Percentiles rank a stretch among this genome's conserved stretches.
Evolutionary conservation across 2,888 invertebrate genomes (phyloP).

Genomic region (Campoplex nolae): DNA sequence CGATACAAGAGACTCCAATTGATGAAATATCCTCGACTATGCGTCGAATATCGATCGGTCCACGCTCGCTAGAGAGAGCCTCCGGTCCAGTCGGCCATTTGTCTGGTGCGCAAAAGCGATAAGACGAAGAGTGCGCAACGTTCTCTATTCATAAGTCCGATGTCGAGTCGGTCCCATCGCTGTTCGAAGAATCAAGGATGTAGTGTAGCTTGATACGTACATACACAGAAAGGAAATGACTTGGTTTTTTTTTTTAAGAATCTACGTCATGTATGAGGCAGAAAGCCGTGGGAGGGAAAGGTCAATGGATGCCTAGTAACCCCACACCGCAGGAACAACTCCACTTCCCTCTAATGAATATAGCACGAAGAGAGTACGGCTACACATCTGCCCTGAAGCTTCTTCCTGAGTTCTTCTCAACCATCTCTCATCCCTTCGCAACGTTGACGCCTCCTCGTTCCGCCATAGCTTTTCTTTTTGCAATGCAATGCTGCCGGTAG

Average conservation of each 20-base stretch:
- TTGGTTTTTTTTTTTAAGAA: constrained; percentile 17
- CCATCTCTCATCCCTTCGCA: constrained; percentile 37
- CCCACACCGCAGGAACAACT: constrained; percentile 35
- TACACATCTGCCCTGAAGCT: constrained; percentile 33
- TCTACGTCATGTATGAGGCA: not conserved
- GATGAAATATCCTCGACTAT: no score
- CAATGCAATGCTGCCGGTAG: constrained; percentile 47
- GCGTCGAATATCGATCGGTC: no score
- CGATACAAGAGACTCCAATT: no score
- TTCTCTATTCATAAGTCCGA: no score
- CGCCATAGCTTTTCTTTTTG: constrained; percentile 7
- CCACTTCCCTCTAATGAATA: constrained; percentile 51
- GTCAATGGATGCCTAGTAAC: constrained; percentile 55
- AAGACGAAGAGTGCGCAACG: no score
- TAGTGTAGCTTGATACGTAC: not conserved
- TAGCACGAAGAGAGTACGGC: constrained; percentile 38
- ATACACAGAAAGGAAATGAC: not conserved
- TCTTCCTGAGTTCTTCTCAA: constrained; percentile 33
- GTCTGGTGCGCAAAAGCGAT: no score
- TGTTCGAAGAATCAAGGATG: no score
- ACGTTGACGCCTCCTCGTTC: constrained; percentile 17
- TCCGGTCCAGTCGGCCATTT: no score
- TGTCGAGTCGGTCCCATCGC: no score
- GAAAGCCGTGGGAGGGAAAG: constrained; percentile 8
- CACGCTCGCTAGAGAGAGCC: no score